Base-by-base conservation (phyloP, 2,113 vertebrate genomes). In the Pelvicachromis taeniatus region DNA sequence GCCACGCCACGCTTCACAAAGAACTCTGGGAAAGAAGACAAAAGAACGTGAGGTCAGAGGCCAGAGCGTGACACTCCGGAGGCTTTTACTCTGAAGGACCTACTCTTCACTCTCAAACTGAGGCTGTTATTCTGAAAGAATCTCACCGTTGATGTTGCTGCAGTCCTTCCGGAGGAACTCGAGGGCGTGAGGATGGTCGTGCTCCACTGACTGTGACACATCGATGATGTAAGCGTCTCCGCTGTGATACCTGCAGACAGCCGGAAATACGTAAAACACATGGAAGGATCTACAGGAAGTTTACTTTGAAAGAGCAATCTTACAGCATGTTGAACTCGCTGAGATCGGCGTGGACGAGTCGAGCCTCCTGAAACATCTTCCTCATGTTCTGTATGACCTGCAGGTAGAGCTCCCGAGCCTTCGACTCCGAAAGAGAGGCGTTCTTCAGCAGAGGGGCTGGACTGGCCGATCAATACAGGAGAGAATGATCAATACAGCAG, bases 241-340 rank as follows among this genome's bases (percentile, higher is more conserved):
- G 0, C 95, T 63, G 5, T 98, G 96, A 92, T 98, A 99, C 75
- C 98, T 98, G 79, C 10, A 77, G 4, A 68, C 8, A 23, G 45
- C 52, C 42, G 6, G 59, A 59, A 45, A 31, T 26, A 50, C 11
- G 26, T 63, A 52, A 10, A 52, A 3, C 11, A 21, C 17, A 29
- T 23, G 2, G 2, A 21, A 35, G 5, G 4, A 5, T 9, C 23
- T 19, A 42, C 4, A 58, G 12, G 7, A 6, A 4, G 11, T 42
- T 65, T 83, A 58, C 13, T 85, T 12, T 70, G 45, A 78, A 75
- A 26, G 23, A 16, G 5, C n/a, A 9, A 7, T 59, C 92, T 96
- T 88, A 99, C 99, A 99, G 94, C 94, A 99, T 97, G 88, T 99
- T 99, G 95, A 98, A 99, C 96, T 99, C 98, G 92, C 99, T 99